Evolutionary conservation across 2,797 vertebrate species (phyloP).

Genomic region (Falco berigora): DNA sequence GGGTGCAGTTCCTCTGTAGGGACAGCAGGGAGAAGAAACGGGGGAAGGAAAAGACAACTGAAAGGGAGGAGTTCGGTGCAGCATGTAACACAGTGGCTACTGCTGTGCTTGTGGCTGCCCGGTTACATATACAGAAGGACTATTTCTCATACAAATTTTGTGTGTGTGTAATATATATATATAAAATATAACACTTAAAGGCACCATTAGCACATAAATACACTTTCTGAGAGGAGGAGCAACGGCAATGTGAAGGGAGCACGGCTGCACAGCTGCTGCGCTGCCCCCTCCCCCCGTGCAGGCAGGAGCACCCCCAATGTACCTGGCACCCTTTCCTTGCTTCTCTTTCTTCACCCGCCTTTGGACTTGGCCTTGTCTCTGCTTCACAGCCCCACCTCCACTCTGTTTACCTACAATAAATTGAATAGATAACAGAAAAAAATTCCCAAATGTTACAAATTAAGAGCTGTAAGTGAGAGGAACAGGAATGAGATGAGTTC

Average conservation of each 20-base stretch:
- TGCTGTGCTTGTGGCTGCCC: background rate
- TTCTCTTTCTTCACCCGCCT: background rate
- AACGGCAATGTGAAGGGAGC: background rate
- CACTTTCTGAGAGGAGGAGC: background rate
- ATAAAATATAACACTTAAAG: background rate
- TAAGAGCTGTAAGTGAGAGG: background rate
- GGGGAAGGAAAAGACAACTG: no score
- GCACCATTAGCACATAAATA: background rate
- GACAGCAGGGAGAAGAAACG: background rate
- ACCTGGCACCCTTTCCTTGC: background rate
- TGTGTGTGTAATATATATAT: accelerated
- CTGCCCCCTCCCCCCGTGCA: no score
- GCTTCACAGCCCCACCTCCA: background rate
- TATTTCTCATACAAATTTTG: background rate
- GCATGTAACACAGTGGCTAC: accelerated
- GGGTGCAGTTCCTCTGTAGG: background rate
- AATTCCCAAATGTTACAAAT: background rate
- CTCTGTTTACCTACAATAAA: background rate
- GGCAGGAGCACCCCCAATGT: background rate
- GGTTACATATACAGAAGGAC: accelerated
- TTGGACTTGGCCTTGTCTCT: background rate
- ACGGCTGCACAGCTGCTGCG: background rate
- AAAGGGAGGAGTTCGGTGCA: background rate
- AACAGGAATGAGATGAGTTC: background rate
- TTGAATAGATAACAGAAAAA: background rate